Base-by-base conservation (phyloP, 2,113 vertebrate genomes). In the Phrynocephalus versicolor region DNA sequence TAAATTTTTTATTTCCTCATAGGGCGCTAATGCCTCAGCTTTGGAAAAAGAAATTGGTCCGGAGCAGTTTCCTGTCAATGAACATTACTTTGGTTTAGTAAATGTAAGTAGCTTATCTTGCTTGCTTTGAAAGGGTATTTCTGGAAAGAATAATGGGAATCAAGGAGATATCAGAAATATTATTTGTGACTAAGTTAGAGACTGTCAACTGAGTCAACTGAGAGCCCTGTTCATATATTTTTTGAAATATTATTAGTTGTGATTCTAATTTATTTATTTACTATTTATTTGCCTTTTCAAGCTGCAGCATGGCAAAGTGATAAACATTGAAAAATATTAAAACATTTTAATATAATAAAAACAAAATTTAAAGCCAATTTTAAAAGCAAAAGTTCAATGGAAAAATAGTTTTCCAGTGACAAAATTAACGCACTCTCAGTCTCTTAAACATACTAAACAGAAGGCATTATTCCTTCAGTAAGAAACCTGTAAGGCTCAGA, bases 41-140 rank as follows among this genome's bases (percentile, higher is more conserved):
- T 97, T 97, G 94, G 97, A 97, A 96, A 97, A 97, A 97, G 97
- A 97, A 95, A 97, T 97, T 97, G 97, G 97, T 95, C 96, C 97
- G 6, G 97, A 97, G 91, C 97, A 97, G 92, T 97, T 97, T 95
- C 97, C 97, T 89, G 96, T 97, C 91, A 97, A 97, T 81, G 97
- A 97, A 88, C 97, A 97, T 92, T 97, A 97, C 94, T 97, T 97
- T 91, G 97, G 97, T 89, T 96, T 97, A 95, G 97, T 97, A 88
- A 97, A 97, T 88, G 97, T 97, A 94, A 97, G 97, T 97, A 92
- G 80, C 1, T 0, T 79, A 65, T 88, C 37, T 86, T 89, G 6
- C 21, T 87, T 93, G 81, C 81, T 88, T 89, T 80, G 27, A 85
- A 89, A 70, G 51, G 10, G 8, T 12, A 82, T 3, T 0, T 2